These are phyloP conservation scores for Cromileptes altivelis DNA, from an alignment of 2,113 vertebrate genomes.

Conservation along the genomic window DNA sequence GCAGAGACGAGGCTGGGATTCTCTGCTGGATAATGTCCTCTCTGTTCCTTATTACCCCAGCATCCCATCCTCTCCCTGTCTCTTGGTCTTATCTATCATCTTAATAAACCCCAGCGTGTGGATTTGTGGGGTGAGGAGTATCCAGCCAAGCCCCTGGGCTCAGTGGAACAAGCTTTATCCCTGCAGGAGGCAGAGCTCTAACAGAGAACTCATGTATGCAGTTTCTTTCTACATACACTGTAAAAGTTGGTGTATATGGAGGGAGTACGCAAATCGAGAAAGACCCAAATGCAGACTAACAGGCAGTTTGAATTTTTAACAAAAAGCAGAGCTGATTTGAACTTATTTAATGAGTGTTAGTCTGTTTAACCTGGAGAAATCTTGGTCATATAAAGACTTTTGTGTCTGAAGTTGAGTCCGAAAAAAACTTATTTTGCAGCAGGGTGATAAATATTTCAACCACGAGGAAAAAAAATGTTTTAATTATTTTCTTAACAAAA, in stretches of 20 bases:
- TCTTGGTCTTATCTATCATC: conserved; percentile 11
- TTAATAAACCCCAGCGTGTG: conserved; percentile 26
- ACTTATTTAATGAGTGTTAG: not conserved
- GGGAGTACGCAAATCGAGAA: no score
- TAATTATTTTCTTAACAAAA: no score
- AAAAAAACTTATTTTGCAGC: no score
- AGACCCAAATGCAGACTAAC: no score
- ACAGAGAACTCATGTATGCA: conserved; percentile 13
- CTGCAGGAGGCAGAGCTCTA: conserved; percentile 26
- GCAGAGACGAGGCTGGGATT: conserved; percentile 10
- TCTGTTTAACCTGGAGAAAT: not conserved
- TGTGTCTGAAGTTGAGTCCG: not conserved
- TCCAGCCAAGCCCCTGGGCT: conserved; percentile 9
- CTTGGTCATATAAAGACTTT: not conserved
- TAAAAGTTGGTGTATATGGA: not conserved
- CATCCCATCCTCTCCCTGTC: not conserved
- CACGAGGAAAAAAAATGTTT: no score
- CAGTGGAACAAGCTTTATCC: conserved; percentile 22
- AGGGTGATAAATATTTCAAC: no score
- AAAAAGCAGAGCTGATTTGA: not conserved
- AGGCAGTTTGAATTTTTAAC: no score
- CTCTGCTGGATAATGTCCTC: conserved; percentile 5
- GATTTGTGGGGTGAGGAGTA: not conserved
- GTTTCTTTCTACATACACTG: not conserved
- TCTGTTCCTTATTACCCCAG: conserved; percentile 5